Base-by-base conservation (phyloP, 2,797 vertebrate genomes). In the Dendrocincla tyrannina region DNA sequence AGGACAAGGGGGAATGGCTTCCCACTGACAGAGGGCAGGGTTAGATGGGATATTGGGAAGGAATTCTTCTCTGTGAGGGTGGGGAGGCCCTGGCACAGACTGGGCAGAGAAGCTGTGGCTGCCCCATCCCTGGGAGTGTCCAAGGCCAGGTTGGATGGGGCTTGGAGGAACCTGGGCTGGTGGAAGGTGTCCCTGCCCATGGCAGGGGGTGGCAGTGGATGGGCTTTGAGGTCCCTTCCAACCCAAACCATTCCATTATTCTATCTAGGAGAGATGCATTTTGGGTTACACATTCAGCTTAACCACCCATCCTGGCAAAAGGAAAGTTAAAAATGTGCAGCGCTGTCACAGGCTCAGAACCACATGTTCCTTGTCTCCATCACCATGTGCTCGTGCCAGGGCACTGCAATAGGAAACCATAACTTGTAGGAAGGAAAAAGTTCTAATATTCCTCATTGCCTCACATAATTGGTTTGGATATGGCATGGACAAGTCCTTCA, bases 311-410 rank as follows among this genome's bases (percentile, higher is more conserved):
- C 42, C 8, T 1, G 3, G 56, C 33, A 66, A 9, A 80, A 58
- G 32, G 15, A 11, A 49, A 78, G 64, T 2, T 13, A 9, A 2
- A 23, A 27, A 66, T 15, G 17, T 24, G 16, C 17, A 73, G 50
- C 76, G 78, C 1, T 28, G 13, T 44, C 56, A 52, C 47, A 75
- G 78, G 19, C 33, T 55, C 27, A 19, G 15, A 9, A 44, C 35
- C 68, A 3, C 41, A 42, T 10, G 35, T 28, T 28, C 58, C 28
- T 14, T 37, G 39, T 28, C 59, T 39, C 17, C 59, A 39, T 12
- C 68, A 30, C 23, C 28, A 5, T 0, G 8, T 35, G 24, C 13
- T 20, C 9, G 19, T 16, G 44, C 19, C 2, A 0, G 8, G 53
- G 22, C 67, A 64, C 13, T 2, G 28, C 62, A 64, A 3, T 0